Conservation (phyloP, 2,888 invertebrate genomes). For the Terebella lapidaria region DNA sequence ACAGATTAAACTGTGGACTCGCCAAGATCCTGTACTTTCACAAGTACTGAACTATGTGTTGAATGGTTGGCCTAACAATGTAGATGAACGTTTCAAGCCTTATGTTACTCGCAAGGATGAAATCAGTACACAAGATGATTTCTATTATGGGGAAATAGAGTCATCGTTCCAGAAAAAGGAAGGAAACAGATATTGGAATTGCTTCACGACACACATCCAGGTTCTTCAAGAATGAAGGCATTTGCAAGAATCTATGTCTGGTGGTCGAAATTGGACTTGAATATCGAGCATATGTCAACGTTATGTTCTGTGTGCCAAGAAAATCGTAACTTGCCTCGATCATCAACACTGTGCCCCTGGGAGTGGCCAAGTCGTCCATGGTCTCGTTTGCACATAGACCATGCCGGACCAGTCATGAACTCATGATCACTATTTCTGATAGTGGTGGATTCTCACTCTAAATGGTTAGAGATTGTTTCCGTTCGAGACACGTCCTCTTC, state of each 20-base stretch:
- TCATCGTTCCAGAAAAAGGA: slow-evolving; percentile 21
- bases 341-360: slow-evolving; percentile 31
- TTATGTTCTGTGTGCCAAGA: slow-evolving; percentile 13
- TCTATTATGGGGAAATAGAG: slow-evolving; percentile 20
- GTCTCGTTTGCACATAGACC: slow-evolving; percentile 32
- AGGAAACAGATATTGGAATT: slow-evolving; percentile 16
- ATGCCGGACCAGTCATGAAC: slow-evolving; percentile 26
- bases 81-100: slow-evolving; percentile 1
- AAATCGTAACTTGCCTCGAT: slow-evolving; percentile 17
- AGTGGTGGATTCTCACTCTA: slow-evolving; percentile 27
- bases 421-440: slow-evolving; percentile 26
- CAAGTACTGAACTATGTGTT: background rate
- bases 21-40: background rate
- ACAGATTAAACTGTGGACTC: background rate
- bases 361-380: slow-evolving; percentile 29
- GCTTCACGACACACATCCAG: slow-evolving; percentile 25
- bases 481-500: slow-evolving; percentile 14
- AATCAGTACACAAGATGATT: slow-evolving; percentile 13
- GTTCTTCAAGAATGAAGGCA: slow-evolving; percentile 25
- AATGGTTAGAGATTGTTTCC: slow-evolving; percentile 21
- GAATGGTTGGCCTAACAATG: background rate
- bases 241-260: slow-evolving; percentile 25
- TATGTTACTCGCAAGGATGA: slow-evolving; percentile 9
- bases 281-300: slow-evolving; percentile 10
- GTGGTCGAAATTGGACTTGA: slow-evolving; percentile 25